Base-by-base conservation (phyloP, 1,140 invertebrate genomes). In the Drosophila virilis region DNA sequence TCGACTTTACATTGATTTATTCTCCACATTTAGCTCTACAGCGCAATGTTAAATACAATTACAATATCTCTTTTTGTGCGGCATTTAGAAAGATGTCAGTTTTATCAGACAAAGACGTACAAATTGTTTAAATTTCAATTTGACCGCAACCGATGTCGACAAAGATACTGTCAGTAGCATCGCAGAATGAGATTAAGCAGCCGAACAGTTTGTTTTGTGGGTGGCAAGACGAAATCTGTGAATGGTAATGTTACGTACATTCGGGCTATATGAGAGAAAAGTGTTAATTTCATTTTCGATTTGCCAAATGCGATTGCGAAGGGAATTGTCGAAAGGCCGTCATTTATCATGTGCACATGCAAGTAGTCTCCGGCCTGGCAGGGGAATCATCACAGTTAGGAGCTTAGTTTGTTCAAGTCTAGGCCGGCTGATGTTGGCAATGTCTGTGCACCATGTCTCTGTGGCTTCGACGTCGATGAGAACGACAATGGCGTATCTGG, bases 291-390 rank as follows among this genome's bases (percentile, higher is more conserved):
- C 82, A 64, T 82, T 86, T 77, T 82, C 78, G 66, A 86, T 86
- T 81, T 84, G 82, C 62, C 74, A 86, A 84, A 85, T 81, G 82
- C 54, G 67, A 70, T 62, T 85, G 64, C 77, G 59, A 59, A 78
- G 80, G 68, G 80, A 86, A 83, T 89, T 89, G 84, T 70, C 78
- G 74, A 83, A 73, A 83, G 80, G 74, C 73, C 84, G 77, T 89
- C 84, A 88, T 89, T 89, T 89, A 88, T 88, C 84, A 88, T 88
- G 80, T 82, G 73, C 77, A 83, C 74, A 50, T 71, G 43, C 42
- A 42, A 28, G 37, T 50, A 73, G 77, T 57, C 32, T 13, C 6
- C 28, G 6, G 66, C 32, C 45, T 64, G 58, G 37, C 62, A 50
- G 43, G 57, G 64, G 68, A 70, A 66, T 59, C 54, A 64, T 12